Percentiles rank a stretch among this genome's conserved stretches.
Conservation (phyloP, 2,888 invertebrate species). For the Drosophila picticornis region DNA sequence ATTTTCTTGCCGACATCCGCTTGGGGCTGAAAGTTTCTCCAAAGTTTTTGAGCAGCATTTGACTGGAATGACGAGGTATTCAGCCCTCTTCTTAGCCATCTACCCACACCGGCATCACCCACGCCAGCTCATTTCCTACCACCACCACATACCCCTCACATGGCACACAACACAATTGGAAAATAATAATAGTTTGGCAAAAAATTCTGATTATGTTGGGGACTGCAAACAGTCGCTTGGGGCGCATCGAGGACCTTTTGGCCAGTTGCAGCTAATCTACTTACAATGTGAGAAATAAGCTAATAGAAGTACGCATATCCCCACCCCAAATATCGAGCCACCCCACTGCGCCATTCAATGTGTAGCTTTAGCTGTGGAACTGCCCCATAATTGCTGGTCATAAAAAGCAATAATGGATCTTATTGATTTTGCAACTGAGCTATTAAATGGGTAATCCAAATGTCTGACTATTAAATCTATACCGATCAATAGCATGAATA, state of each 20-base stretch:
- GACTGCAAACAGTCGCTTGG: constrained; percentile 58
- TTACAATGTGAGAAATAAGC: constrained; percentile 60
- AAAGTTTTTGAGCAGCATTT: constrained; percentile 49
- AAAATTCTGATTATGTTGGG: constrained; percentile 64
- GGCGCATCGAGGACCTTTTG: constrained; percentile 21
- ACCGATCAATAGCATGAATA: neutral
- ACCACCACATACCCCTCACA: neutral
- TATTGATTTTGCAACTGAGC: constrained; percentile 45
- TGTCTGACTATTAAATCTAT: constrained; percentile 10
- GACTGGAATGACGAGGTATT: constrained; percentile 44
- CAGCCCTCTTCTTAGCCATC: neutral
- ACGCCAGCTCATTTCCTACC: neutral
- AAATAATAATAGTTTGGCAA: constrained; percentile 66
- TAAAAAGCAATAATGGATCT: constrained; percentile 48
- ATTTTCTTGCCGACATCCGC: constrained; percentile 37
- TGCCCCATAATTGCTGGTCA: constrained; percentile 47
- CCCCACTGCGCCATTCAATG: neutral
- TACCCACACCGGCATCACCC: neutral
- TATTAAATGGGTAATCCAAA: neutral
- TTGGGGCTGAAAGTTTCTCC: constrained; percentile 46
- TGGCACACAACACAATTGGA: constrained; percentile 56
- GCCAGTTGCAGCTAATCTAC: constrained; percentile 51
- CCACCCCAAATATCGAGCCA: neutral
- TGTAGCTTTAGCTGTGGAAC: constrained; percentile 4
- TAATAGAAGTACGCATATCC: constrained; percentile 12